phyloP scores from a whole-genome alignment of 1,140 invertebrate genomes.

The Tetramorium parvispinum region DNA sequence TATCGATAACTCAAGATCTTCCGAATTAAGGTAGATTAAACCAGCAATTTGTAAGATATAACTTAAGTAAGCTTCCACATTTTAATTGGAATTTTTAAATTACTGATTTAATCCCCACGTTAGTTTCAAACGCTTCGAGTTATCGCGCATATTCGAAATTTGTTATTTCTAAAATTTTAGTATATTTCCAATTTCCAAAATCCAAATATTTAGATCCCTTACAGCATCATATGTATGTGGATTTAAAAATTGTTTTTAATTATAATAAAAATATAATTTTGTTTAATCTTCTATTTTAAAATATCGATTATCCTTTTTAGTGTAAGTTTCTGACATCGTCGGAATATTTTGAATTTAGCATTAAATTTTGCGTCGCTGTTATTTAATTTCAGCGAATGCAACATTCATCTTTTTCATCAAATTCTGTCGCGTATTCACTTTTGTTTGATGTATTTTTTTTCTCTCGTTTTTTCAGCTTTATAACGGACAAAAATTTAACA shows the following conservation, averaged over 20 bases:
- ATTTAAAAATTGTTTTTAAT: neutral
- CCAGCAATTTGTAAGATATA: slow-evolving; percentile 16
- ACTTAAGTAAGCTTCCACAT: neutral
- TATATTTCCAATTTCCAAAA: neutral
- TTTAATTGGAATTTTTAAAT: slow-evolving; percentile 22
- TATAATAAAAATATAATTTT: neutral
- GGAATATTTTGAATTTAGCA: slow-evolving; percentile 1
- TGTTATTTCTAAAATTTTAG: neutral
- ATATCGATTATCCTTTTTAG: slow-evolving; percentile 6
- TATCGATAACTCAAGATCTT: slow-evolving; percentile 6
- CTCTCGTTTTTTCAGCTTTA: neutral
- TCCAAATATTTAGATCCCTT: too few species aligned
- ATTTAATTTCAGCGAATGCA: slow-evolving; percentile 16
- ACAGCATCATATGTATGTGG: neutral
- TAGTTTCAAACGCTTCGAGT: neutral
- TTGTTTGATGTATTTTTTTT: neutral
- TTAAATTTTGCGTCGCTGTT: neutral
- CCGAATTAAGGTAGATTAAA: slow-evolving; percentile 9
- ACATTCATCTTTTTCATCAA: neutral
- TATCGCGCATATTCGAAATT: neutral
- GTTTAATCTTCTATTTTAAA: neutral
- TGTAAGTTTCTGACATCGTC: neutral
- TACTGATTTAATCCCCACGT: slow-evolving; percentile 14
- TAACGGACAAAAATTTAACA: slow-evolving; percentile 7
- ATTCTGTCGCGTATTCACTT: slow-evolving; percentile 4